Percentiles rank a stretch among this genome's conserved stretches.
These are phyloP conservation scores for Parnassius mnemosyne DNA, from an alignment of 2,888 invertebrate genomes.

Conservation along the genomic window DNA sequence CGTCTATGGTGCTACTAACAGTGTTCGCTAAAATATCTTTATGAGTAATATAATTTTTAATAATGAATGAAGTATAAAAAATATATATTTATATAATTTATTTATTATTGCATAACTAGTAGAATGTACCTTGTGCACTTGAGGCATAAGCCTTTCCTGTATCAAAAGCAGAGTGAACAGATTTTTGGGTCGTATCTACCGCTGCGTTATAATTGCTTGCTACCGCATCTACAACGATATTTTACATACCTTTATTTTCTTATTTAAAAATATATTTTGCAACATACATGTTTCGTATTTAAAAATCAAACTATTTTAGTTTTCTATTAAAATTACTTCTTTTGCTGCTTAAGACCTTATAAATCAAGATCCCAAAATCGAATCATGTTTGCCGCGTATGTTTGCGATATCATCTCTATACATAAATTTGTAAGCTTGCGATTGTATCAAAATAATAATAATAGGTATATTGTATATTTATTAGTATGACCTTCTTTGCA, in stretches of 20 bases:
- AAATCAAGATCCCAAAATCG: too few relatives aligned
- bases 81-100: conserved; percentile 15
- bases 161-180: conserved; percentile 46
- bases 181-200: conserved; percentile 44
- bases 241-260: background rate
- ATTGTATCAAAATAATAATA: too few relatives aligned
- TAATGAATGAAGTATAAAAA: conserved; percentile 36
- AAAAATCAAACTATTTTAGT: too few relatives aligned
- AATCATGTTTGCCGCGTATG: too few relatives aligned
- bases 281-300: too few relatives aligned
- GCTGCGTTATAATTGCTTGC: conserved; percentile 35
- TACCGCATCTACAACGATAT: conserved; percentile 39
- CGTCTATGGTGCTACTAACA: conserved; percentile 45
- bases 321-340: too few relatives aligned
- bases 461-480: too few relatives aligned
- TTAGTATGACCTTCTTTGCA: too few relatives aligned
- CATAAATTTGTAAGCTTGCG: too few relatives aligned
- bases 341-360: too few relatives aligned
- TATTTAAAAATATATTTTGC: background rate
- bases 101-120: too few relatives aligned
- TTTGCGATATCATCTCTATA: too few relatives aligned
- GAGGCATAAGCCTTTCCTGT: conserved; percentile 36
- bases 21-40: conserved; percentile 31
- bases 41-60: background rate
- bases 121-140: conserved; percentile 38